Base-by-base conservation (phyloP, 2,797 vertebrate genomes). In the Gymnocypris eckloni region DNA sequence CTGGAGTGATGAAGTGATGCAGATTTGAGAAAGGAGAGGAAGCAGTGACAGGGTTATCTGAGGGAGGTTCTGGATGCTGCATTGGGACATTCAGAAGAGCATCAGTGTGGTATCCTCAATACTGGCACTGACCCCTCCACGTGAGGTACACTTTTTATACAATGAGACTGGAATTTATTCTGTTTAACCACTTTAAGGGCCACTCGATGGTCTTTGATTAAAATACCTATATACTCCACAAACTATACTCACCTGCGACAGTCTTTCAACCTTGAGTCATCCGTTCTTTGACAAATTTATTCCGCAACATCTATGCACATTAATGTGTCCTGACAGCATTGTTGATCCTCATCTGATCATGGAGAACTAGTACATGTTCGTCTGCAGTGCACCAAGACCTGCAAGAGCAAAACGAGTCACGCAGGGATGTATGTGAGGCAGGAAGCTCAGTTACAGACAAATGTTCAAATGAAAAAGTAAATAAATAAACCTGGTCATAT, bases 1-100 rank as follows among this genome's bases (percentile, higher is more conserved):
- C 86, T 52, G 50, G 61, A 85, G 80, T 41, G 48, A 85, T 95
- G 93, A 93, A 93, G 93, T 91, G 93, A 94, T 93, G 93, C 93
- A 92, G 94, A 93, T 94, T 93, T 90, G 90, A 93, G 88, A 90
- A 87, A 91, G 56, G 89, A 82, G 92, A 92, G 91, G 89, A 85
- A 72, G 87, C 90, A 91, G 93, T 91, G 92, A 93, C 91, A 82
- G 91, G 91, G 76, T 86, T 87, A 71, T 88, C 77, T 85, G 88
- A 88, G 82, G 89, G 80, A 90, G 85, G 88, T 83, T 88, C 86
- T 83, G 28, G 83, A 87, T 85, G 61, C 79, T 43, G 33, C 2
- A 12, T 84, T 87, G 45, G 33, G 67, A 80, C 54, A 73, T 73
- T 73, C 22, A 78, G 11, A 56, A 33, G 82, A 41, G 16, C 20